Evolutionary conservation across 2,888 invertebrate genomes (phyloP).

Genomic region (Sinotaia quadrata): DNA sequence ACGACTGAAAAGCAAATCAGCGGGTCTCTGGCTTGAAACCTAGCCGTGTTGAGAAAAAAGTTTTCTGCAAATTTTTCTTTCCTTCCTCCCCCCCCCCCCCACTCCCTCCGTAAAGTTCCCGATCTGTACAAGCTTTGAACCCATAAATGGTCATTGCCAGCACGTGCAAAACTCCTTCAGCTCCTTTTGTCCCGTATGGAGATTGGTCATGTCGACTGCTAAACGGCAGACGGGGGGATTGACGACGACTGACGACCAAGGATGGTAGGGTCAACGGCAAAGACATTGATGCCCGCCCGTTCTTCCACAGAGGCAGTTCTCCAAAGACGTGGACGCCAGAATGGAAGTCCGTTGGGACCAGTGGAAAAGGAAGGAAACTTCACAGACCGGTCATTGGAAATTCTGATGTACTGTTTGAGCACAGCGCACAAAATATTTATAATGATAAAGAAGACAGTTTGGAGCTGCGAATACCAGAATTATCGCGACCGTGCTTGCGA

Average conservation of each 20-base stretch:
- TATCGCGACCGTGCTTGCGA: constrained; percentile 27
- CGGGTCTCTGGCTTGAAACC: constrained; percentile 4
- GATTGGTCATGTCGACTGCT: constrained; percentile 15
- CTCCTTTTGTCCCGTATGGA: constrained; percentile 15
- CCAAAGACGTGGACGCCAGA: constrained; percentile 13
- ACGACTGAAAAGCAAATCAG: constrained; percentile 5
- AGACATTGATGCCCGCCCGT: no score
- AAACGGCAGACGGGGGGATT: constrained; percentile 6
- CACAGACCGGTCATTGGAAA: constrained; percentile 20
- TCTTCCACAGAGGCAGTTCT: no score
- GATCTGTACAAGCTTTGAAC: constrained; percentile 9
- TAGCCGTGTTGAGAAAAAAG: constrained; percentile 14
- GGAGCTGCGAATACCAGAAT: constrained; percentile 23
- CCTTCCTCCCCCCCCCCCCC: neutral
- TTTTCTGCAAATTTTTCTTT: constrained; percentile 7
- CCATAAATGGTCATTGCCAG: neutral
- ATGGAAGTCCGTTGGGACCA: constrained; percentile 21
- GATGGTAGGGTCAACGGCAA: constrained; percentile 9
- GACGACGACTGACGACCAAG: constrained; percentile 18
- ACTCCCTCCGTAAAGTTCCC: neutral
- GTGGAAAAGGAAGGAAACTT: constrained; percentile 1
- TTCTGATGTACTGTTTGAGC: constrained; percentile 34
- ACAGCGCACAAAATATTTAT: constrained; percentile 36
- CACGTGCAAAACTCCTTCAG: neutral
- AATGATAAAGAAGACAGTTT: constrained; percentile 33